Evolutionary conservation across 1,140 invertebrate species (phyloP).

Genomic region (Neuroterus valhalla): DNA sequence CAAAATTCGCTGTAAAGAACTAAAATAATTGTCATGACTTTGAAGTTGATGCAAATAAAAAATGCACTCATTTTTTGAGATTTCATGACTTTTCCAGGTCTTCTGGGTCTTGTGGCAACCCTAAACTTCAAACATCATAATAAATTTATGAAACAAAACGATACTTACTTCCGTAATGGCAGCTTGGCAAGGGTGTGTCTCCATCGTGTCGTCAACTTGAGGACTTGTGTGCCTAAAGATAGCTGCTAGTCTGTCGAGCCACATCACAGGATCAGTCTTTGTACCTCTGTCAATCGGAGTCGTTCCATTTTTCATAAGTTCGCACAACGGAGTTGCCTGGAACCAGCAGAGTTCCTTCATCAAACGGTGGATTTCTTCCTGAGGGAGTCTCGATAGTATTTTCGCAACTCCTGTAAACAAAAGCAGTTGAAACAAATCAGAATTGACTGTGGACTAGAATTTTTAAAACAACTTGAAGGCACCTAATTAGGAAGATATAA

Average conservation of each 20-base stretch:
- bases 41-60: too few species aligned
- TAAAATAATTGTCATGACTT: too few species aligned
- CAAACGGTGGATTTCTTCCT: slow-evolving; percentile 78
- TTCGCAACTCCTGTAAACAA: slow-evolving; percentile 77
- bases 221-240: slow-evolving; percentile 89
- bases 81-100: too few species aligned
- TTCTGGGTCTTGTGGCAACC: neutral
- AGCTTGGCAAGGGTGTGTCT: slow-evolving; percentile 87
- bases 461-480: too few species aligned
- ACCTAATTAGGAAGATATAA: too few species aligned
- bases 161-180: slow-evolving; percentile 83
- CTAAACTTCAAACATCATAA: neutral
- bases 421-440: slow-evolving; percentile 19
- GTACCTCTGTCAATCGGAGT: slow-evolving; percentile 68
- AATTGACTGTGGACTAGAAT: too few species aligned
- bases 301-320: slow-evolving; percentile 75
- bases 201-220: slow-evolving; percentile 76
- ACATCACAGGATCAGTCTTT: slow-evolving; percentile 89
- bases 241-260: slow-evolving; percentile 93
- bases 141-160: neutral
- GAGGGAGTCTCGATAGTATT: slow-evolving; percentile 79
- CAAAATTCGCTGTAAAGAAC: too few species aligned
- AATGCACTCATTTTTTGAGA: too few species aligned
- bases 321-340: slow-evolving; percentile 82
- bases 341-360: slow-evolving; percentile 87